Evolutionary conservation across 1,140 invertebrate genomes (phyloP).

Genomic region (Zaprionus camerounensis): DNA sequence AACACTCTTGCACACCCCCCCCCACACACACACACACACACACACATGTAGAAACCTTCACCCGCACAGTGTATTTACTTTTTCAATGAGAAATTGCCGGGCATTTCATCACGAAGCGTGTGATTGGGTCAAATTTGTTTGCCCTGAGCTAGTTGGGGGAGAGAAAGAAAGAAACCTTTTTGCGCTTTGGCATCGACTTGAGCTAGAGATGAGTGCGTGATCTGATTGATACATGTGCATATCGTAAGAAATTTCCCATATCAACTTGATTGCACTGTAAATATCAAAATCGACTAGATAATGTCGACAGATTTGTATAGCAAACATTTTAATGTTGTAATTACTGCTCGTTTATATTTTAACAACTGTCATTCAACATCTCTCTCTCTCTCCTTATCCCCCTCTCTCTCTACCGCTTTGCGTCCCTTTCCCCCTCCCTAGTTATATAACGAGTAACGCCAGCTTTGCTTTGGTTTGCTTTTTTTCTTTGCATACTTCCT

Average conservation of each 20-base stretch:
- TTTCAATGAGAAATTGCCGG: conserved; percentile 67
- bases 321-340: conserved; percentile 5
- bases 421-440: background rate
- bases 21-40: background rate
- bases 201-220: conserved; percentile 32
- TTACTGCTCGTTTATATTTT: background rate
- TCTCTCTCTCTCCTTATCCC: background rate
- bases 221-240: conserved; percentile 24
- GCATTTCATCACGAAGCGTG: conserved; percentile 70
- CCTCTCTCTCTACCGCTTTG: background rate
- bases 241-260: conserved; percentile 14
- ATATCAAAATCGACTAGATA: conserved; percentile 2
- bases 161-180: background rate
- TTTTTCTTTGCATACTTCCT: conserved; percentile 42
- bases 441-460: background rate
- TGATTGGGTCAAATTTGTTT: conserved; percentile 50
- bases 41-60: background rate
- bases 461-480: conserved; percentile 1
- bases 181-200: too few relatives aligned
- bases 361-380: background rate
- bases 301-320: background rate
- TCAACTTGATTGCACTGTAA: conserved; percentile 15
- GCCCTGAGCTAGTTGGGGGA: background rate
- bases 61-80: conserved; percentile 63
- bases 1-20: background rate